Evolutionary conservation across 2,113 vertebrate genomes (phyloP), one percentile per base, ranked within the genome.

Genomic region (Gopherus flavomarginatus): DNA sequence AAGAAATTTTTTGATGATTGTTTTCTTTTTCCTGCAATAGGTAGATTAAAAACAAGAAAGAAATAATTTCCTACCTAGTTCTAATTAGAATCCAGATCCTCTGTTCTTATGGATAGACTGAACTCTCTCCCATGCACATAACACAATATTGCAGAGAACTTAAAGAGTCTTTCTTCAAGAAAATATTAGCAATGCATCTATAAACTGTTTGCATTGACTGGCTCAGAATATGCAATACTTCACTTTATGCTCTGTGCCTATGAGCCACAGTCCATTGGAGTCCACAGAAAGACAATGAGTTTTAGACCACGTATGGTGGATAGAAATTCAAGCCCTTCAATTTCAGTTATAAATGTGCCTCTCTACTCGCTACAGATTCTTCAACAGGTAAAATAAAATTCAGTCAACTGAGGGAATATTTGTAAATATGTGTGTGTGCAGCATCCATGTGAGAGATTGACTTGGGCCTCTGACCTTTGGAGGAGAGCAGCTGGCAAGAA

Each of bases 331-430:
- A 92, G 78, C 69, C 35, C 29, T 93, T 16, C 90, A 89, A 92
- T 94, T 97, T 94, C 2, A 91, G 86, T 92, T 85, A 86, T 94
- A 95, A 96, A 91, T 86, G 0, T 62, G n/a, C 90, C 21, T 72
- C 49, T 72, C 72, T 77, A 4, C 86, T 44, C 17, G 44, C 14
- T 38, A 83, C 27, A 83, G 72, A 78, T 86, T 53, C 26, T 95
- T 92, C 81, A 94, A 81, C 9, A n/a, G 24, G 24, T 29, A 17
- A 86, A 90, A 93, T 93, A 38, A 49, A 86, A 93, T 88, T 92
- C 49, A 56, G 53, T 80, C 72, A 90, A 4, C 6, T 2, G 14
- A 75, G 50, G 11, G 75, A 53, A 53, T 53, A 53, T 53, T 19
- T 19, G 7, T 53, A 53, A 19, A 53, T 52, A 24, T 57, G 26